Evolutionary conservation across 2,888 invertebrate genomes (phyloP).

Genomic region (Neocrepidodera transversa): DNA sequence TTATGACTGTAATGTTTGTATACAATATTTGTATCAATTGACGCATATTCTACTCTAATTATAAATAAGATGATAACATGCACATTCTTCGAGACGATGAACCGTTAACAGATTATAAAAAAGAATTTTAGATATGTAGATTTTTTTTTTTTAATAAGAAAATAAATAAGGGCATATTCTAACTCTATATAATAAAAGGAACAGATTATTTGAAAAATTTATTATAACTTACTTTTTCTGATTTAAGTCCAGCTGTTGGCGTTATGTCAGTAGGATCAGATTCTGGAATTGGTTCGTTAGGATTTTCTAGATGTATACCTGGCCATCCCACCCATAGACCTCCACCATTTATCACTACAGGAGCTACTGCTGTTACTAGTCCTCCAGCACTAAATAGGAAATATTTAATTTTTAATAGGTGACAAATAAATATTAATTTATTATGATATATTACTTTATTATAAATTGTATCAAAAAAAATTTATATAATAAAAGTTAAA

Average conservation of each 20-base stretch:
- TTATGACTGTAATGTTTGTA: background rate
- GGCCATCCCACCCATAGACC: conserved; percentile 95
- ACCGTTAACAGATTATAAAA: conserved; percentile 7
- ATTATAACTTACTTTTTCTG: conserved; percentile 71
- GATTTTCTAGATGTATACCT: conserved; percentile 81
- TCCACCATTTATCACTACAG: conserved; percentile 83
- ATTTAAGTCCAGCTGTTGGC: conserved; percentile 84
- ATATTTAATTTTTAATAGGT: background rate
- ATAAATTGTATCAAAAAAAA: no score
- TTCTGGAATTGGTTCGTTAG: conserved; percentile 82
- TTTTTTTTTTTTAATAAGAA: background rate
- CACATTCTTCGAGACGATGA: conserved; percentile 19
- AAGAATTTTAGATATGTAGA: background rate
- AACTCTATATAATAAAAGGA: no score
- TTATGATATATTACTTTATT: no score
- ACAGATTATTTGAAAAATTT: no score
- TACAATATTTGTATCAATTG: conserved; percentile 4
- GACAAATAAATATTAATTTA: background rate
- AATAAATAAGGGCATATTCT: background rate
- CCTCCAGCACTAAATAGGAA: conserved; percentile 78
- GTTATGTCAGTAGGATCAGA: conserved; percentile 85
- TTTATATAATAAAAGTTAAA: conserved; percentile 2
- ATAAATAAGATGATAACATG: conserved; percentile 7
- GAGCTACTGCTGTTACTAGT: conserved; percentile 88
- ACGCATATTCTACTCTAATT: background rate